Percentiles rank a stretch among this genome's conserved stretches.
Conservation (phyloP, 2,113 vertebrate genomes). For the Ctenodactylus gundi region DNA sequence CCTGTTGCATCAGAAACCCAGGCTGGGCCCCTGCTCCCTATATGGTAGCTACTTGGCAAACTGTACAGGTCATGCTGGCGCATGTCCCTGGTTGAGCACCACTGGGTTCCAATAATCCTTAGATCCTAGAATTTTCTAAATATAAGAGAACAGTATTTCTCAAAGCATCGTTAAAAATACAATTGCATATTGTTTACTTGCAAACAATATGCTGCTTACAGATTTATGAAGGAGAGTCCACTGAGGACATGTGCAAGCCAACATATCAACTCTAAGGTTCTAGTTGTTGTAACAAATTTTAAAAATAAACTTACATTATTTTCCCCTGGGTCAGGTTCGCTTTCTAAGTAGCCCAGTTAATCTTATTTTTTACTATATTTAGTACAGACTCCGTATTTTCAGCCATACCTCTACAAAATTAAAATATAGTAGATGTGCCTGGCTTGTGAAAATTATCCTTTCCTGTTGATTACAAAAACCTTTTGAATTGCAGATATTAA, state of each 20-base stretch:
- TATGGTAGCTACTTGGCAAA: not conserved
- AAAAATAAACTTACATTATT: not conserved
- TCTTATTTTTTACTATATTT: not conserved
- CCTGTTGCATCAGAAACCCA: constrained; percentile 1
- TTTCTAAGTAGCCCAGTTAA: not conserved
- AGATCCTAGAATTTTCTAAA: not conserved
- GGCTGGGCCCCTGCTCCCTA: not conserved
- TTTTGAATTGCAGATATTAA: not conserved
- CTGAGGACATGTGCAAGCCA: not conserved
- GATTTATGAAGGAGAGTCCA: not conserved
- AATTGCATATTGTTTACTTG: constrained; percentile 28
- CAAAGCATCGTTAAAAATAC: constrained; percentile 35
- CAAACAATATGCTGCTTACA: constrained; percentile 9
- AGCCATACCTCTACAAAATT: not conserved
- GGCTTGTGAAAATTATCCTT: not conserved
- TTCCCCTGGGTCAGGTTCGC: not conserved
- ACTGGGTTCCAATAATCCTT: not conserved
- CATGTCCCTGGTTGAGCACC: not conserved
- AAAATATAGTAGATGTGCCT: not conserved
- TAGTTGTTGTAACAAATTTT: not conserved
- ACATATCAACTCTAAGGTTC: not conserved
- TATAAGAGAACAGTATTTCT: not conserved
- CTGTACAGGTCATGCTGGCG: not conserved
- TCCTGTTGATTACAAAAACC: not conserved
- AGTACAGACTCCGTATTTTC: not conserved